Conservation (phyloP, 2,888 invertebrate species). For the Nemoura dubitans region DNA sequence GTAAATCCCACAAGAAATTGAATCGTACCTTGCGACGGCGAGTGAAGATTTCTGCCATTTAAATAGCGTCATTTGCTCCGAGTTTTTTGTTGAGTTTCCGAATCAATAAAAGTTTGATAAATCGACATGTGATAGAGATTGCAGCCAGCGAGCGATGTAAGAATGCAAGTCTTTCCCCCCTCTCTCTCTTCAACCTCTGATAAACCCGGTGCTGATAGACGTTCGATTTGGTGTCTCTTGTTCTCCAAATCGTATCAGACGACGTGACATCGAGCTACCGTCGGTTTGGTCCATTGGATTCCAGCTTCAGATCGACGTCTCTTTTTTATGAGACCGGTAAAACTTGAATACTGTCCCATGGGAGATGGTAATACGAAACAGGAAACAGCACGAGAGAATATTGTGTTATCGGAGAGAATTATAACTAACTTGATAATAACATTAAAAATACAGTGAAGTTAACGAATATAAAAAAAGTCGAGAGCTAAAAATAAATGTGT, state of each 20-base stretch:
- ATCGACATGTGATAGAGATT: not conserved
- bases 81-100: not conserved
- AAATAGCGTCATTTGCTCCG: not conserved
- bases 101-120: not conserved
- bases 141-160: not conserved
- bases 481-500: slow-evolving; percentile 24
- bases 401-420: slow-evolving; percentile 26
- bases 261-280: not conserved
- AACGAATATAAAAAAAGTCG: slow-evolving; percentile 19
- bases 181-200: not conserved
- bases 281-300: not conserved
- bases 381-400: not conserved
- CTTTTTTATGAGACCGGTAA: slow-evolving; percentile 31
- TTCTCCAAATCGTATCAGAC: not conserved
- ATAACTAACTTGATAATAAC: not conserved
- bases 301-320: not conserved
- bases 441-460: slow-evolving; percentile 13
- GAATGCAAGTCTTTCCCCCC: not conserved
- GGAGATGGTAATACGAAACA: slow-evolving; percentile 23
- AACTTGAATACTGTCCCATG: slow-evolving; percentile 7
- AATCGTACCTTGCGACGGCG: not conserved
- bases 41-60: not conserved
- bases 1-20: not conserved
- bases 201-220: not conserved
- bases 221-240: not conserved